Evolutionary conservation across 2,888 invertebrate species (phyloP).

Genomic region (Macrosiphum euphorbiae): DNA sequence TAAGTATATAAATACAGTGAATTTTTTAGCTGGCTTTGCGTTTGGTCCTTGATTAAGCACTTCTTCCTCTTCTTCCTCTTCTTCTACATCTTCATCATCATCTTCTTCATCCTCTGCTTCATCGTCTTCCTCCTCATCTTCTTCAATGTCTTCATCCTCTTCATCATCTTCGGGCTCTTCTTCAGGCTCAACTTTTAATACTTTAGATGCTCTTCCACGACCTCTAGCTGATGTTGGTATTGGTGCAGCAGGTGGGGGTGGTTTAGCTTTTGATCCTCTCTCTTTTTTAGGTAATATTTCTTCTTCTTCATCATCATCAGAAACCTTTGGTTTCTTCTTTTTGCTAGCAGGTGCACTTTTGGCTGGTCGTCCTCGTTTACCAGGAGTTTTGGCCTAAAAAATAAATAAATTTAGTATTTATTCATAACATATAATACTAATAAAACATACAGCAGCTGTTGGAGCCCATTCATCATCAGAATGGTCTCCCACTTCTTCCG

Average conservation of each 20-base stretch:
- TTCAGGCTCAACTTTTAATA: slow-evolving; percentile 61
- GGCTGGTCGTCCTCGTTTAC: slow-evolving; percentile 62
- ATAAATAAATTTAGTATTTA: neutral
- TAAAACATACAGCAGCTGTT: slow-evolving; percentile 68
- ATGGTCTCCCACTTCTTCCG: slow-evolving; percentile 71
- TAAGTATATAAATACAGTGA: slow-evolving; percentile 65
- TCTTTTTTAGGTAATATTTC: slow-evolving; percentile 58
- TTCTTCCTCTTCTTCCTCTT: slow-evolving; percentile 66
- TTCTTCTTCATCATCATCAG: slow-evolving; percentile 65
- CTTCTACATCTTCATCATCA: slow-evolving; percentile 66
- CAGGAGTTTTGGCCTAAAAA: slow-evolving; percentile 55
- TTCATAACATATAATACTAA: neutral
- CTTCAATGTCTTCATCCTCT: slow-evolving; percentile 64
- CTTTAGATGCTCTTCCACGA: slow-evolving; percentile 50
- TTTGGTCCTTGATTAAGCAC: slow-evolving; percentile 65
- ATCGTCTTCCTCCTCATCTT: slow-evolving; percentile 66
- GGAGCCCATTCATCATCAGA: slow-evolving; percentile 72
- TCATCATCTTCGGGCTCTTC: slow-evolving; percentile 66
- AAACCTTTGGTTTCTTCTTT: slow-evolving; percentile 61
- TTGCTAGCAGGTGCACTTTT: slow-evolving; percentile 23
- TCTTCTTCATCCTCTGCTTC: slow-evolving; percentile 66
- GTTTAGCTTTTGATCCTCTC: slow-evolving; percentile 55
- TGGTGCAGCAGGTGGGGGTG: neutral
- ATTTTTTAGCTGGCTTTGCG: slow-evolving; percentile 67
- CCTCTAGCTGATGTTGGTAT: slow-evolving; percentile 18